These are phyloP conservation scores for Druon quercuslanigerum DNA, from an alignment of 1,140 invertebrate species.

Conservation along the genomic window DNA sequence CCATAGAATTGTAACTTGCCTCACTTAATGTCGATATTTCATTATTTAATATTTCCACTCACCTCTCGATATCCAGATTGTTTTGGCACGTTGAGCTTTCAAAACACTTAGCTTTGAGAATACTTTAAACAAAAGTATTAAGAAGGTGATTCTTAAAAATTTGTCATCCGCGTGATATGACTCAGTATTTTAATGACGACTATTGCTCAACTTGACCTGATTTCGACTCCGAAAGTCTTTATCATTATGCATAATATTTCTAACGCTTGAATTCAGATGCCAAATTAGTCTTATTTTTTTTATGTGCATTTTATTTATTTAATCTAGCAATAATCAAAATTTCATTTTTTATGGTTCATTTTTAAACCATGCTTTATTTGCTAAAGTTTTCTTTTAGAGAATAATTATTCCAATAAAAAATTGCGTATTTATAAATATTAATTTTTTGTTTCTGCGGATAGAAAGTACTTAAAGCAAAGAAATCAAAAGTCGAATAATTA, in stretches of 20 bases:
- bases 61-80: conserved; percentile 49
- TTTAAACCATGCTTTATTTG: background rate
- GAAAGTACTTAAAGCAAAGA: background rate
- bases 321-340: background rate
- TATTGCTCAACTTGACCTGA: background rate
- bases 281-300: conserved; percentile 21
- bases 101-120: background rate
- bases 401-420: background rate
- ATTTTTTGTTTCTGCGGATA: too few relatives aligned
- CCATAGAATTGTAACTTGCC: conserved; percentile 77
- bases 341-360: background rate
- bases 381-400: background rate
- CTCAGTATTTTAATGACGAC: conserved; percentile 11
- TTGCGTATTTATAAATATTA: too few relatives aligned
- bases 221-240: background rate
- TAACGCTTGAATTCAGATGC: background rate
- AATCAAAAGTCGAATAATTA: background rate
- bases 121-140: background rate
- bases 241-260: conserved; percentile 5
- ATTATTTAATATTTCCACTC: conserved; percentile 48
- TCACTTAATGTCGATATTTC: conserved; percentile 57
- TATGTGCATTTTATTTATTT: background rate
- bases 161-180: background rate
- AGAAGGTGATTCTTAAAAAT: background rate
- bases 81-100: conserved; percentile 46